These are phyloP conservation scores for Halcyon leucocephala DNA, from an alignment of 2,797 vertebrate genomes.

Conservation along the genomic window DNA sequence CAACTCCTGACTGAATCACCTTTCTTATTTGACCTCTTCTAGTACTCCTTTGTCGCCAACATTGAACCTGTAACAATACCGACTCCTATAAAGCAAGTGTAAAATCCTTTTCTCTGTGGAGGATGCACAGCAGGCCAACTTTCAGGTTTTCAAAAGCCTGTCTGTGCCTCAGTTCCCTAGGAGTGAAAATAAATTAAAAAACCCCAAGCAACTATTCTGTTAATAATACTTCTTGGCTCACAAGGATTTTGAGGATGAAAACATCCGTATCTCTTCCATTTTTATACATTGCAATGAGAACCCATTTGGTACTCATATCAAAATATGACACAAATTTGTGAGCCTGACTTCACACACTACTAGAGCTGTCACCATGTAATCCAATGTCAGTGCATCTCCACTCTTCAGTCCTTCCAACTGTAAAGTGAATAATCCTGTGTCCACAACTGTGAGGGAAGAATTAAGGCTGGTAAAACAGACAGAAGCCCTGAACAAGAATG, in stretches of 20 bases:
- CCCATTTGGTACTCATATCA: not conserved
- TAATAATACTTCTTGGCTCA: not conserved
- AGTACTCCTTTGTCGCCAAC: not conserved
- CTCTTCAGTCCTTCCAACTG: not conserved
- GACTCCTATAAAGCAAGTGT: not conserved
- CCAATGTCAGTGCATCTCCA: rapidly evolving
- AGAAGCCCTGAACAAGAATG: not conserved
- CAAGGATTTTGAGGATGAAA: not conserved
- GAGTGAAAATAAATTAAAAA: not conserved
- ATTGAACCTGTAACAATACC: not conserved
- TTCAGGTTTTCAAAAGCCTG: not conserved
- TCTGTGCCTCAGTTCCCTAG: not conserved
- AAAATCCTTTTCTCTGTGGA: not conserved
- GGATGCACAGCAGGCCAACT: not conserved
- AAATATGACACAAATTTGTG: not conserved
- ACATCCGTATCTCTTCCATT: not conserved
- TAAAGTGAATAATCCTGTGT: not conserved
- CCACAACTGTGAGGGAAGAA: not conserved
- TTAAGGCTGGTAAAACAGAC: not conserved
- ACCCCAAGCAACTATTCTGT: not conserved
- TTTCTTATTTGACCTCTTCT: slow-evolving; percentile 33
- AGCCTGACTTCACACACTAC: not conserved
- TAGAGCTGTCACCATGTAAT: not conserved
- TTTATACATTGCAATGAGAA: not conserved
- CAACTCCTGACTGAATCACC: not conserved